Conservation (phyloP, 2,113 vertebrate species). For the Girardinichthys multiradiatus region DNA sequence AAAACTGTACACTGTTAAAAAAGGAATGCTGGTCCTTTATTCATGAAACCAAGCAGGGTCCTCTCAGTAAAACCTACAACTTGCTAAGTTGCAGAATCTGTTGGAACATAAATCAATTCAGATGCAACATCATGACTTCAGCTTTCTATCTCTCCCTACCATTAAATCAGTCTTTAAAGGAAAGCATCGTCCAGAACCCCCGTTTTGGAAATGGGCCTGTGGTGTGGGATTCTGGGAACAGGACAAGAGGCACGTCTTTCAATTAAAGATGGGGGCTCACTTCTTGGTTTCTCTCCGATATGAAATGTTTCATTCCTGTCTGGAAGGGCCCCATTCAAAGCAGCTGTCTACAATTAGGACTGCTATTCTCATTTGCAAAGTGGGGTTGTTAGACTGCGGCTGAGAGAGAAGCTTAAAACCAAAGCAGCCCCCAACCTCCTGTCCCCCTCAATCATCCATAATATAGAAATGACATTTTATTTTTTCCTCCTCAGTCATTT, state of each 20-base stretch:
- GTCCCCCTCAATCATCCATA: slow-evolving; percentile 59
- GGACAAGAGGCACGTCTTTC: slow-evolving; percentile 34
- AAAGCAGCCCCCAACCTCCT: slow-evolving; percentile 45
- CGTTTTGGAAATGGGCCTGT: slow-evolving; percentile 49
- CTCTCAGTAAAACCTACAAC: not conserved
- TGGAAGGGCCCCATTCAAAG: slow-evolving; percentile 56
- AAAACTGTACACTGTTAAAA: not conserved
- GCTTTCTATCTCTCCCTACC: slow-evolving; percentile 13
- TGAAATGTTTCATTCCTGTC: slow-evolving; percentile 64
- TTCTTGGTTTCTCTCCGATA: slow-evolving; percentile 31
- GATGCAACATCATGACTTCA: slow-evolving; percentile 5
- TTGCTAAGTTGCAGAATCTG: not conserved
- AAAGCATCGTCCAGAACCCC: slow-evolving; percentile 36
- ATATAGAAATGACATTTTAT: slow-evolving; percentile 37
- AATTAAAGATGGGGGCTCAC: slow-evolving; percentile 30
- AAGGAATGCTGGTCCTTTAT: not conserved
- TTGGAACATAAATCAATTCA: not conserved
- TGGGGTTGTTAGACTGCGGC: slow-evolving; percentile 52
- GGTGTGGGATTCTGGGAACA: slow-evolving; percentile 63
- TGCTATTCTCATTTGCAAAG: slow-evolving; percentile 55
- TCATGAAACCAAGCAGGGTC: not conserved
- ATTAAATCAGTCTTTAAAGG: slow-evolving; percentile 15
- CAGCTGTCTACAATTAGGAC: slow-evolving; percentile 76
- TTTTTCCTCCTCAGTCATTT: slow-evolving; percentile 46
- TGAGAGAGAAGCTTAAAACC: slow-evolving; percentile 51